A percentile compares a stretch with the other conserved stretches of the same genome.
phyloP scores from a whole-genome alignment of 1,140 invertebrate genomes.

The Cydia fagiglandana region DNA sequence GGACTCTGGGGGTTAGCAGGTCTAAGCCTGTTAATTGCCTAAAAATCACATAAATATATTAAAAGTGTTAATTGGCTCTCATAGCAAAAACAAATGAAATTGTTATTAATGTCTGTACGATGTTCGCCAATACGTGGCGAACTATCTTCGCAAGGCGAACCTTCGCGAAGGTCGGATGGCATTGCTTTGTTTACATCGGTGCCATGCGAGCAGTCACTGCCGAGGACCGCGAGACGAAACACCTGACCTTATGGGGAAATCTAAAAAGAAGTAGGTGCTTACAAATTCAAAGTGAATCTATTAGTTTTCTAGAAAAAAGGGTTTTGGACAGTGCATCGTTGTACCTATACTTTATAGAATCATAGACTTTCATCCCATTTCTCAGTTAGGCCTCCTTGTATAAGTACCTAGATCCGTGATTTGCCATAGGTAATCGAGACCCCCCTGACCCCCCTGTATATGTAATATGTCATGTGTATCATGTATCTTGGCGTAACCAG shows the following conservation, averaged over 20 bases:
- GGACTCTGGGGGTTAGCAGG: no score
- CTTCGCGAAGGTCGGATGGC: slow-evolving; percentile 63
- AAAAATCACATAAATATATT: neutral
- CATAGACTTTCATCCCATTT: no score
- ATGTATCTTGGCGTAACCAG: no score
- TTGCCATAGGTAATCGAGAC: no score
- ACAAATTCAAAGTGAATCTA: neutral
- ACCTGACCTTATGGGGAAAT: slow-evolving; percentile 54
- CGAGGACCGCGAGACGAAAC: neutral
- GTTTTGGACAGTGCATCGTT: no score
- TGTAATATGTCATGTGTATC: no score
- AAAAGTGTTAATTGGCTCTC: neutral
- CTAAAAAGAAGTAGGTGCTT: slow-evolving; percentile 58
- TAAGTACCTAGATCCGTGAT: no score
- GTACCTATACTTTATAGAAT: no score
- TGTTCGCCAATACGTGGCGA: slow-evolving; percentile 37
- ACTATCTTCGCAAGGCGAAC: slow-evolving; percentile 44
- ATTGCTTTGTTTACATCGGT: slow-evolving; percentile 63
- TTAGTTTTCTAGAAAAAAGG: no score
- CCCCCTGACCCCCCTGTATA: no score
- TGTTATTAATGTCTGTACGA: slow-evolving; percentile 46
- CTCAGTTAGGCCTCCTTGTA: no score
- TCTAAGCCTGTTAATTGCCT: no score
- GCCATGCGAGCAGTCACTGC: slow-evolving; percentile 38
- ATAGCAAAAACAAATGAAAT: neutral